A percentile compares a stretch with the other conserved stretches of the same genome.
Conservation (phyloP, 1,140 invertebrate species). For the Drosophila aff. region DNA sequence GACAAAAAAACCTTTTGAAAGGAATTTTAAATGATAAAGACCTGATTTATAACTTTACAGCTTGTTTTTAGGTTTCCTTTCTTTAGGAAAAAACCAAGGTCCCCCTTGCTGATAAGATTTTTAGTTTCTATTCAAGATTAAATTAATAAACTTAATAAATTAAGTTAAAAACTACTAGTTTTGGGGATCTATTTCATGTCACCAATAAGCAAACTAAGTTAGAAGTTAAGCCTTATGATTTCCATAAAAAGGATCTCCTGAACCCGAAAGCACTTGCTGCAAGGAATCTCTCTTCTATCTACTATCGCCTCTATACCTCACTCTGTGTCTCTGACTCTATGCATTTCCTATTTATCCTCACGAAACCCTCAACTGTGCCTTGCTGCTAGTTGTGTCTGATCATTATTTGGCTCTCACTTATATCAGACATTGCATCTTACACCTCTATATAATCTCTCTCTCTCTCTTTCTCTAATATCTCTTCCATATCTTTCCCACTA, state of each 20-base stretch:
- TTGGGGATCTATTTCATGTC: neutral
- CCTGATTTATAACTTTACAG: too few relatives aligned
- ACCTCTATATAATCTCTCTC: constrained; percentile 35
- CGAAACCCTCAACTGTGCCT: constrained; percentile 40
- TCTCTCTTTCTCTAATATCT: constrained; percentile 66
- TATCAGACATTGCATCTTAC: constrained; percentile 33
- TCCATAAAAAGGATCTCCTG: neutral
- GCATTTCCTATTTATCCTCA: constrained; percentile 30
- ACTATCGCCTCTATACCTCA: constrained; percentile 10
- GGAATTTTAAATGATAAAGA: too few relatives aligned
- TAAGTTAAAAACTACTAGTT: neutral
- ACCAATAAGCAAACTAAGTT: neutral
- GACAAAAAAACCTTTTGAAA: neutral
- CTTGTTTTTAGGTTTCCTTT: neutral
- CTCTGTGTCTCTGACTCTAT: constrained; percentile 29
- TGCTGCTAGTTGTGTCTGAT: constrained; percentile 56
- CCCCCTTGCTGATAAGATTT: too few relatives aligned
- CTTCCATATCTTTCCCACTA: constrained; percentile 76
- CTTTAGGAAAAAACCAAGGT: neutral
- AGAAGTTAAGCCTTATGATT: neutral
- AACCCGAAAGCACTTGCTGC: neutral
- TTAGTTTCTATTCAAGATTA: neutral
- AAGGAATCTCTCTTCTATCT: constrained; percentile 22
- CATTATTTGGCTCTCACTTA: constrained; percentile 15
- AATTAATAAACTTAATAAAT: neutral